A percentile compares a stretch with the other conserved stretches of the same genome.
Evolutionary conservation across 2,888 invertebrate species (phyloP).

Genomic region (Eucera pruinosa): DNA sequence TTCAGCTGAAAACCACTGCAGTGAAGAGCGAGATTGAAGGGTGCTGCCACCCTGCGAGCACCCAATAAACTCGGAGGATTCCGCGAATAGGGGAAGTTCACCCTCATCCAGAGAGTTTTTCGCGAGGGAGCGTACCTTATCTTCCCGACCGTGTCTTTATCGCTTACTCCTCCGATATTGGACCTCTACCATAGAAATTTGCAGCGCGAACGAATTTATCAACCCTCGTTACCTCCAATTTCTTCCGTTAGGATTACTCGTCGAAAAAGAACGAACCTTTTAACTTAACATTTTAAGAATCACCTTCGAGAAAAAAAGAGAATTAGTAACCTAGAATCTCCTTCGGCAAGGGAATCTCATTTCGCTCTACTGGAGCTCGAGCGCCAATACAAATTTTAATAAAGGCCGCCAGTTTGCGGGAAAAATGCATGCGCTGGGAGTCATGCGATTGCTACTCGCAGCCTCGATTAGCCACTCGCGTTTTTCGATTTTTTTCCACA

Average conservation of each 20-base stretch:
- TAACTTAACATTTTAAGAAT: too few species aligned
- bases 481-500: slow-evolving; percentile 15
- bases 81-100: slow-evolving; percentile 62
- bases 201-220: slow-evolving; percentile 42
- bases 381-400: slow-evolving; percentile 49
- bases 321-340: slow-evolving; percentile 7
- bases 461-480: slow-evolving; percentile 35
- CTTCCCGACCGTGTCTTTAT: slow-evolving; percentile 42
- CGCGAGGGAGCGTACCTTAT: slow-evolving; percentile 55
- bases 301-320: too few species aligned
- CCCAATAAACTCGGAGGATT: slow-evolving; percentile 71
- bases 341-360: slow-evolving; percentile 40
- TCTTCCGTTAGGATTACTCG: not conserved
- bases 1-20: slow-evolving; percentile 20
- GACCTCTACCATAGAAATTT: not conserved
- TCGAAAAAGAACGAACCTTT: not conserved
- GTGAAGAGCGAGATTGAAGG: slow-evolving; percentile 63
- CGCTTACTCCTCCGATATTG: slow-evolving; percentile 53
- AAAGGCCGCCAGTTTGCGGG: slow-evolving; percentile 25
- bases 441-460: slow-evolving; percentile 29
- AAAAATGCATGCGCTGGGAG: slow-evolving; percentile 22
- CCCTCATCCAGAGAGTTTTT: slow-evolving; percentile 58
- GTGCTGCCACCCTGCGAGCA: slow-evolving; percentile 80
- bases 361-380: not conserved
- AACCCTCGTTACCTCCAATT: slow-evolving; percentile 23